Percentiles rank a stretch among this genome's conserved stretches.
phyloP scores from a whole-genome alignment of 2,888 invertebrate species.

The Hyles lineata region DNA sequence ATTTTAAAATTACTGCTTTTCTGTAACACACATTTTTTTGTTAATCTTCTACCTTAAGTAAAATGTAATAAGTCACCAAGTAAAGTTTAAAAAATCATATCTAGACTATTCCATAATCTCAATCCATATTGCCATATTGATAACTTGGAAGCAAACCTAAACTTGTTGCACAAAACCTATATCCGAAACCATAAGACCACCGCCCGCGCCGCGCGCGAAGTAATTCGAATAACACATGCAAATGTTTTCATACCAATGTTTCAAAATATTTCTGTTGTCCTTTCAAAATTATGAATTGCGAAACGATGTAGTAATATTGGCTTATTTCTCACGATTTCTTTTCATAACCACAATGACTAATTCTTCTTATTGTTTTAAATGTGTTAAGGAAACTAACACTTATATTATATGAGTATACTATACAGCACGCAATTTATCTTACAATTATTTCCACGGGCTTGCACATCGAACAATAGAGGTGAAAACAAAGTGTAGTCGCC shows the following conservation, averaged over 20 bases:
- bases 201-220: not conserved
- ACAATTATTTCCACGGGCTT: conserved; percentile 64
- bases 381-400: conserved; percentile 23
- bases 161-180: too few species aligned
- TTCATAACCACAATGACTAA: conserved; percentile 18
- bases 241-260: not conserved
- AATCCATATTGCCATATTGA: too few species aligned
- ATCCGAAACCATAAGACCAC: not conserved
- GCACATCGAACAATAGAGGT: conserved; percentile 77
- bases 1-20: too few species aligned
- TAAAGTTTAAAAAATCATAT: too few species aligned
- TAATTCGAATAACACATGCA: not conserved
- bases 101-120: too few species aligned
- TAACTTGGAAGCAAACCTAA: too few species aligned
- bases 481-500: conserved; percentile 69
- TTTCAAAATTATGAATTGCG: not conserved
- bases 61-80: too few species aligned
- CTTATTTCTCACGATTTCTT: conserved; percentile 29
- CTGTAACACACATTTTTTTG: too few species aligned
- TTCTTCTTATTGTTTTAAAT: conserved; percentile 12
- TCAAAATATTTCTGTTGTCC: not conserved
- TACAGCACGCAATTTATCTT: conserved; percentile 6
- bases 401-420: conserved; percentile 14
- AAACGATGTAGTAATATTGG: conserved; percentile 1
- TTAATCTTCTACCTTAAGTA: too few species aligned